Percentiles rank a stretch among this genome's conserved stretches.
phyloP scores from a whole-genome alignment of 2,888 invertebrate species.

The Metacarcinus magister region DNA sequence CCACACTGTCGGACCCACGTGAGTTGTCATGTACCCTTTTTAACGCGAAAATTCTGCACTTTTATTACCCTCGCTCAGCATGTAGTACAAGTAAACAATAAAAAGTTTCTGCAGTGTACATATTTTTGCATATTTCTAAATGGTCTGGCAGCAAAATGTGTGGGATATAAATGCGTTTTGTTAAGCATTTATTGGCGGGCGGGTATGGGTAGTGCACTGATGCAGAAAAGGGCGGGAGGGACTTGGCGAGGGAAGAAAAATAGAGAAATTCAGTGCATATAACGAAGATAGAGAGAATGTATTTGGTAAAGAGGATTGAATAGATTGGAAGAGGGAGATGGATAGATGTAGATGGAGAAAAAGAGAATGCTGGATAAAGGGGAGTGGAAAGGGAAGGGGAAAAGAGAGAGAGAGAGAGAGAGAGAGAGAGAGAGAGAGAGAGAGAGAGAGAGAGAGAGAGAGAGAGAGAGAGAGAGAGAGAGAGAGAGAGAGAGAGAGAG shows the following conservation, averaged over 20 bases:
- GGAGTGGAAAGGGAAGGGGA: slow-evolving; percentile 56
- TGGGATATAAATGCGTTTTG: background rate
- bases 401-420: slow-evolving; percentile 68
- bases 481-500: slow-evolving; percentile 52
- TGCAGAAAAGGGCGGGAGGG: background rate
- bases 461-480: slow-evolving; percentile 68
- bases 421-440: slow-evolving; percentile 65
- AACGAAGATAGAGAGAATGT: slow-evolving; percentile 30
- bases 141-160: background rate
- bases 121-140: background rate
- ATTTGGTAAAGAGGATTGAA: slow-evolving; percentile 55
- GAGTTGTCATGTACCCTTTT: background rate
- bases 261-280: slow-evolving; percentile 12
- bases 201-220: background rate
- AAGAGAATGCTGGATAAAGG: slow-evolving; percentile 46
- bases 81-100: background rate
- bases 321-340: slow-evolving; percentile 11
- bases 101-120: background rate
- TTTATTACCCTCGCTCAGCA: background rate
- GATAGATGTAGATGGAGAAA: slow-evolving; percentile 62
- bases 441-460: slow-evolving; percentile 61
- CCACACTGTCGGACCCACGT: background rate
- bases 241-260: background rate
- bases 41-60: background rate
- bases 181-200: background rate